Conservation (phyloP, 1,140 invertebrate species). For the Protaetia brevitarsis region DNA sequence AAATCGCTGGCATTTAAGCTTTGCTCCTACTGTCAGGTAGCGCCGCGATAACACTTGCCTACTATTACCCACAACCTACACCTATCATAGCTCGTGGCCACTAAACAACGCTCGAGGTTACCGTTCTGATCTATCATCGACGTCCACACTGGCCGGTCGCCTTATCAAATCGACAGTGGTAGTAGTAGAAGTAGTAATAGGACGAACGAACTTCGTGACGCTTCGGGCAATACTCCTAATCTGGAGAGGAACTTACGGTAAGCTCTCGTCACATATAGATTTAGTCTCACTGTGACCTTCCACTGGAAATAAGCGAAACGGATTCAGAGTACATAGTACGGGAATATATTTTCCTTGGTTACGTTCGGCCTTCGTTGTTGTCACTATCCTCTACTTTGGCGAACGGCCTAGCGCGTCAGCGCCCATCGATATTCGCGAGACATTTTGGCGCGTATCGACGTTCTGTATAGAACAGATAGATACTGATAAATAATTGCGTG, state of each 20-base stretch:
- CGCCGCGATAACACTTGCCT: too few relatives aligned
- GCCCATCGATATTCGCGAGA: not conserved
- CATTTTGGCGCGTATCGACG: not conserved
- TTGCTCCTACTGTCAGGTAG: too few relatives aligned
- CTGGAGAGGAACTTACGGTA: slow-evolving; percentile 3
- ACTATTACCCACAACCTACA: too few relatives aligned
- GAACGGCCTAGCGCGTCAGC: not conserved
- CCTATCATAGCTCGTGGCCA: too few relatives aligned
- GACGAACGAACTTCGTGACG: slow-evolving; percentile 8
- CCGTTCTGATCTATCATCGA: not conserved
- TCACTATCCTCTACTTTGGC: not conserved
- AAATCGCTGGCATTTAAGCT: too few relatives aligned
- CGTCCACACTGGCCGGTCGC: not conserved
- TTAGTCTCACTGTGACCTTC: slow-evolving; percentile 11
- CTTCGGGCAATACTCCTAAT: slow-evolving; percentile 11
- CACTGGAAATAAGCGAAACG: not conserved
- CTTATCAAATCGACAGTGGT: not conserved
- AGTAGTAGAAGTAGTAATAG: too few relatives aligned
- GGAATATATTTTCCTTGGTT: not conserved
- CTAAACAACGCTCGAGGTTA: not conserved
- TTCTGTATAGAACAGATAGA: too few relatives aligned
- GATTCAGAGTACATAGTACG: not conserved
- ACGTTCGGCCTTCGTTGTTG: not conserved
- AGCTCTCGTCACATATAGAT: slow-evolving; percentile 5
- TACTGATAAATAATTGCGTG: too few relatives aligned